Evolutionary conservation across 35 echinoderm and acorn worm species (phyloP).

Genomic region (Eucidaris tribuloides): DNA sequence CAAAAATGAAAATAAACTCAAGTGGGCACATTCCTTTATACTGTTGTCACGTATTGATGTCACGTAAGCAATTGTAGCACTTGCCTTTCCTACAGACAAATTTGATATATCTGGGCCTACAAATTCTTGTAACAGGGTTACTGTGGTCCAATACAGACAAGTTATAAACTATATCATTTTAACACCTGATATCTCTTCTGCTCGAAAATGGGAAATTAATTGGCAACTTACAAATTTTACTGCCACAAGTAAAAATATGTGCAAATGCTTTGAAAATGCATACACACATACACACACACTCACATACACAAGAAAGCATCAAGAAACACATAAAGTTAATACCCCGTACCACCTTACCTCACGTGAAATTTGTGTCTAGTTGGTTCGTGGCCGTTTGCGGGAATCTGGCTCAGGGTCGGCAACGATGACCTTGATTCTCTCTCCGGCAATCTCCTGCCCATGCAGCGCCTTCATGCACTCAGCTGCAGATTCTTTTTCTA

Average conservation of each 20-base stretch:
- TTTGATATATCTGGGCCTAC: too few species aligned
- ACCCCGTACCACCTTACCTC: neutral
- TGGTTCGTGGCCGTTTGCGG: constrained; percentile 33
- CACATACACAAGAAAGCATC: neutral
- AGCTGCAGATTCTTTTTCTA: constrained; percentile 57
- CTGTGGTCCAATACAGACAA: too few species aligned
- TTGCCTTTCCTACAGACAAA: too few species aligned
- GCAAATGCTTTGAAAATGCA: neutral
- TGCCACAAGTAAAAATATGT: neutral
- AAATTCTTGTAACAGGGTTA: too few species aligned
- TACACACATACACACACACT: neutral
- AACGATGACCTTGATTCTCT: constrained; percentile 61
- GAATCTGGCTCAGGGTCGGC: constrained; percentile 57
- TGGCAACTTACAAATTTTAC: too few species aligned
- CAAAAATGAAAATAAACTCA: too few species aligned
- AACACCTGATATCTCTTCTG: too few species aligned
- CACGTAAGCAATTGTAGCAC: too few species aligned
- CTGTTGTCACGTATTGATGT: too few species aligned
- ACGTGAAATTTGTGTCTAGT: neutral
- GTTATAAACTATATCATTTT: too few species aligned
- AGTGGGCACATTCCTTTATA: too few species aligned
- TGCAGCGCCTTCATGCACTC: constrained; percentile 55
- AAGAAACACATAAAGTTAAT: neutral
- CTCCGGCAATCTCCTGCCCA: constrained; percentile 58
- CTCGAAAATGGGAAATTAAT: too few species aligned